Conservation (phyloP, 2,888 invertebrate species). For the Sarcophaga rosellei region DNA sequence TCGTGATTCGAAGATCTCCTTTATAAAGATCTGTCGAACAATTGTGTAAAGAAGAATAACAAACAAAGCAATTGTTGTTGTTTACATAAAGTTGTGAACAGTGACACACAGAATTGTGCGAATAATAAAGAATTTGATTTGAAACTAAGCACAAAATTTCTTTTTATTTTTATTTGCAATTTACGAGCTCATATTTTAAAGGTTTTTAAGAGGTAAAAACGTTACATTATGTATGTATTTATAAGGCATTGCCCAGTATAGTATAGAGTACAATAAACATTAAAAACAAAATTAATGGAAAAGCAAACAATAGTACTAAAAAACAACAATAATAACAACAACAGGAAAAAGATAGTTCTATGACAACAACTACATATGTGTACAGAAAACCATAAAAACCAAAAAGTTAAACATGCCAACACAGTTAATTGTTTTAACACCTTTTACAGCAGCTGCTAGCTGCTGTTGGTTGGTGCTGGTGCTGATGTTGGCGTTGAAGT, state of each 20-base stretch:
- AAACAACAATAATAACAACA: conserved; percentile 23
- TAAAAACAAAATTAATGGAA: conserved; percentile 13
- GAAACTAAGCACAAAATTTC: too few species aligned
- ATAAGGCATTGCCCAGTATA: not conserved
- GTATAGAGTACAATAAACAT: conserved; percentile 22
- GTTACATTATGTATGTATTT: not conserved
- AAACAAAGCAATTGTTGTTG: too few species aligned
- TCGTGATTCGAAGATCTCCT: too few species aligned
- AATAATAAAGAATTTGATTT: too few species aligned
- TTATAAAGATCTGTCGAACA: too few species aligned
- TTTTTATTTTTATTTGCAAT: too few species aligned
- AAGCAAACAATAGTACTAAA: conserved; percentile 8
- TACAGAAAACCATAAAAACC: conserved; percentile 65
- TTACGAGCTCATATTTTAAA: too few species aligned
- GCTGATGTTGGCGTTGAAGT: conserved; percentile 4
- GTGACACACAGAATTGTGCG: too few species aligned
- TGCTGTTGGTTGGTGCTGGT: conserved; percentile 5
- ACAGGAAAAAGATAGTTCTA: not conserved
- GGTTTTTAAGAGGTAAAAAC: too few species aligned
- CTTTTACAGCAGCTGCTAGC: conserved; percentile 49
- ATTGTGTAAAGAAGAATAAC: too few species aligned
- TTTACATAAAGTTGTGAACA: too few species aligned
- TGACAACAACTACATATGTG: conserved; percentile 37
- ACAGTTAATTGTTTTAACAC: conserved; percentile 69
- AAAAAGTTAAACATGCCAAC: conserved; percentile 65